Conservation (phyloP, 2,888 invertebrate species). For the Drosophila bunnanda region DNA sequence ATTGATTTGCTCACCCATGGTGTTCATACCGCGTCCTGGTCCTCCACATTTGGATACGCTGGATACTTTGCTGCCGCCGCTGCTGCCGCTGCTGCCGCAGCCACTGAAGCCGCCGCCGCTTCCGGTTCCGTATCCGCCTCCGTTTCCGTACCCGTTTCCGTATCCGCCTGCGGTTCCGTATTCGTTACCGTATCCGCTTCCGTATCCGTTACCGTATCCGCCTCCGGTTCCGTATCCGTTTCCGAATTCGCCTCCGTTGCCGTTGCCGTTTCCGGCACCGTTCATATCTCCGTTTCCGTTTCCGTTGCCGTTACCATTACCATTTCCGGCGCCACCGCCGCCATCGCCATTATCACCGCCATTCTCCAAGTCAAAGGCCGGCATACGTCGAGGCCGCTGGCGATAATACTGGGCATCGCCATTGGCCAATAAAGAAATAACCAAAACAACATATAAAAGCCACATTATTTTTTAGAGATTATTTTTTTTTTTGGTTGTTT, state of each 20-base stretch:
- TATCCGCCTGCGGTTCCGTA: background rate
- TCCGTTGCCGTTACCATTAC: background rate
- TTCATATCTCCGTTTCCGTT: background rate
- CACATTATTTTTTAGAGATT: background rate
- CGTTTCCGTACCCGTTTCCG: too few species aligned
- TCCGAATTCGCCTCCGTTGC: background rate
- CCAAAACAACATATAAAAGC: background rate
- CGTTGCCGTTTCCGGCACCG: background rate
- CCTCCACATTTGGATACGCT: too few species aligned
- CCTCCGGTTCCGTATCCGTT: too few species aligned
- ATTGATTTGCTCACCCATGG: too few species aligned
- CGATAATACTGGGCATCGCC: background rate
- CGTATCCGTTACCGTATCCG: background rate
- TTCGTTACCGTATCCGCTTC: background rate
- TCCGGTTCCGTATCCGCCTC: too few species aligned
- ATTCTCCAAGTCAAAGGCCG: background rate
- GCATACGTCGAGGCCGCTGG: background rate
- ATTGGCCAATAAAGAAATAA: background rate
- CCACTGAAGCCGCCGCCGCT: background rate
- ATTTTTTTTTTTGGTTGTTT: too few species aligned
- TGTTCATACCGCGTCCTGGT: too few species aligned
- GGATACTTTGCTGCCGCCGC: too few species aligned
- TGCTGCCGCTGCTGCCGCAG: too few species aligned
- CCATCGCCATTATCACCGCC: background rate
- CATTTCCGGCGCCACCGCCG: background rate